Conservation (phyloP, 2,888 invertebrate species). For the Agriotes lineatus region DNA sequence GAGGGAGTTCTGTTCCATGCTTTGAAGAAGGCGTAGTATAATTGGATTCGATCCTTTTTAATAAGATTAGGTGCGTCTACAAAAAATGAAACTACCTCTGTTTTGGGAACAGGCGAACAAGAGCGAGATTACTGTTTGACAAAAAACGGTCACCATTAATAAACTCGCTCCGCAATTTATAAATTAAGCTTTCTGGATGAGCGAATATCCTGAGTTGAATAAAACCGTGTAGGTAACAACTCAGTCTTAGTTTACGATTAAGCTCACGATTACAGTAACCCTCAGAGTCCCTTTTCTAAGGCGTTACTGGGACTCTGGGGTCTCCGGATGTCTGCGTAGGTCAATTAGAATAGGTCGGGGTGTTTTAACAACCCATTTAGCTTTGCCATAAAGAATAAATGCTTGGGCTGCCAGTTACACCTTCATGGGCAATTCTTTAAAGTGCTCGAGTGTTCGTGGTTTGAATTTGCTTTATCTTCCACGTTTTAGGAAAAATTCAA, state of each 20-base stretch:
- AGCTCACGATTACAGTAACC: constrained; percentile 15
- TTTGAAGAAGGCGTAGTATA: constrained; percentile 1
- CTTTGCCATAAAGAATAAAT: not conserved
- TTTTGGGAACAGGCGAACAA: constrained; percentile 10
- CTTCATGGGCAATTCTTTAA: too few species aligned
- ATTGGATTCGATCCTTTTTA: constrained; percentile 19
- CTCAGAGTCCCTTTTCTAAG: constrained; percentile 13
- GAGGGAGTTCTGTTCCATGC: not conserved
- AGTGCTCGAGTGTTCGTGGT: too few species aligned
- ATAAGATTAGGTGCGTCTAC: constrained; percentile 21
- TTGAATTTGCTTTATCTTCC: too few species aligned
- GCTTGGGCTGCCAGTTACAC: not conserved
- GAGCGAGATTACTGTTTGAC: not conserved
- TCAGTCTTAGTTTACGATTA: constrained; percentile 18
- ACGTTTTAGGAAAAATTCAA: too few species aligned
- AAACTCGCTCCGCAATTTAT: not conserved
- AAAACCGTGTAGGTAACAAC: not conserved
- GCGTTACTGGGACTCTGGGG: constrained; percentile 7
- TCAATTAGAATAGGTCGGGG: constrained; percentile 23
- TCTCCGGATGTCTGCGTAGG: constrained; percentile 12
- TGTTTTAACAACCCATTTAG: constrained; percentile 25
- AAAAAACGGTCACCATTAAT: constrained; percentile 16
- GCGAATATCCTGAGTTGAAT: not conserved
- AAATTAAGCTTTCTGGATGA: not conserved
- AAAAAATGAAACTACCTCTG: constrained; percentile 14